Conservation (phyloP, 2,113 vertebrate genomes). For the Ornithorhynchus anatinus region DNA sequence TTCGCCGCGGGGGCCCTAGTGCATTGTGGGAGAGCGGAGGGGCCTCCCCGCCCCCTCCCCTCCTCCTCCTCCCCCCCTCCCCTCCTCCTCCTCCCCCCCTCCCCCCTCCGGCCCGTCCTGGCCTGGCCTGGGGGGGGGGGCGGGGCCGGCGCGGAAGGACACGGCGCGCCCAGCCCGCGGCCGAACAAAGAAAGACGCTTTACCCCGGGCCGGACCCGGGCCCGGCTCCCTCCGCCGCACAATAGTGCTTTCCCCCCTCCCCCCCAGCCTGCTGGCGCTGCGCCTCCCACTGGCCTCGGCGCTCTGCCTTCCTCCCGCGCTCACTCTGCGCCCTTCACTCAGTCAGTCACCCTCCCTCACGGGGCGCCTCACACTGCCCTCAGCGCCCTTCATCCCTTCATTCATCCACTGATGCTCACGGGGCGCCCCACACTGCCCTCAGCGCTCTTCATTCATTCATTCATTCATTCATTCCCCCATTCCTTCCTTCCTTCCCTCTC, state of each 20-base stretch:
- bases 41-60: no score
- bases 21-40: constrained; percentile 84
- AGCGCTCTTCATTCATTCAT: no score
- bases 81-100: constrained; percentile 26
- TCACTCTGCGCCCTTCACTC: no score
- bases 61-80: not conserved
- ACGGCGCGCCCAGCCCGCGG: fast-evolving
- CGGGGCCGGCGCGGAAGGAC: constrained; percentile 40
- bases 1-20: constrained; percentile 88
- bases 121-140: not conserved
- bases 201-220: fast-evolving
- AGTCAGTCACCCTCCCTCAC: no score
- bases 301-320: no score
- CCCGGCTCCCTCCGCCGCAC: fast-evolving
- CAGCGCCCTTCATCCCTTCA: no score
- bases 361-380: no score
- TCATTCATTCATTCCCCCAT: constrained; percentile 15
- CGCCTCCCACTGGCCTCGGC: no score
- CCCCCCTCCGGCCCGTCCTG: constrained; percentile 13
- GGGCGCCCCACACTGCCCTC: no score
- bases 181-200: constrained; percentile 60
- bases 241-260: not conserved
- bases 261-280: fast-evolving
- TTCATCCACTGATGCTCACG: no score
- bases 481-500: no score